A percentile compares a stretch with the other conserved stretches of the same genome.
Evolutionary conservation across 2,888 invertebrate species (phyloP).

Genomic region (Lochmaea crataegi): DNA sequence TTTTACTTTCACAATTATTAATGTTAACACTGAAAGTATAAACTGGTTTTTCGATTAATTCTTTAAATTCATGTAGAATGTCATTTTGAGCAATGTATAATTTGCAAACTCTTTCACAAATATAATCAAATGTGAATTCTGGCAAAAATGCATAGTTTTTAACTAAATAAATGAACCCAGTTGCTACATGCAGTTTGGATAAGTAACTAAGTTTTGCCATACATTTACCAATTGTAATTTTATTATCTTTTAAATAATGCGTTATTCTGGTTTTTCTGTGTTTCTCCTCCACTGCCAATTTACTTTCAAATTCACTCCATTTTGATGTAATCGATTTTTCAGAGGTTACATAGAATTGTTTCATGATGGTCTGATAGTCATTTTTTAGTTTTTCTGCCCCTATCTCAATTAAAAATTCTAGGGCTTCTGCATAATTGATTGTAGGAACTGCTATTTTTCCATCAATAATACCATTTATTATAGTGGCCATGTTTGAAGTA

Average conservation of each 20-base stretch:
- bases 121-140: constrained; percentile 41
- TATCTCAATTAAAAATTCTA: constrained; percentile 52
- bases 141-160: constrained; percentile 42
- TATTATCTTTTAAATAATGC: constrained; percentile 24
- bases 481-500: constrained; percentile 44
- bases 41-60: constrained; percentile 37
- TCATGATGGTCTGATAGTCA: constrained; percentile 49
- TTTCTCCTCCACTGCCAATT: constrained; percentile 22
- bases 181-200: constrained; percentile 45
- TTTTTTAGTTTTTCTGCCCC: constrained; percentile 52
- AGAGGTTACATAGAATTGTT: constrained; percentile 39
- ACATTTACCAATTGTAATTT: constrained; percentile 5
- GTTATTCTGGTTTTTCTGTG: constrained; percentile 42
- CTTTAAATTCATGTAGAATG: constrained; percentile 28
- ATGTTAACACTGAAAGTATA: constrained; percentile 40
- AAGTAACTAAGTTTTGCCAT: constrained; percentile 47
- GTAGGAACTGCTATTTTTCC: constrained; percentile 48
- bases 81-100: constrained; percentile 31
- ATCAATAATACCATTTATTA: constrained; percentile 48
- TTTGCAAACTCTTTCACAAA: constrained; percentile 40
- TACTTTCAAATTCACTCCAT: constrained; percentile 42
- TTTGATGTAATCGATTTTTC: constrained; percentile 32
- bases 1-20: constrained; percentile 26
- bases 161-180: constrained; percentile 48
- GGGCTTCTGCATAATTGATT: constrained; percentile 44